Conservation (phyloP, 1,140 invertebrate genomes). For the Mamestra configurata region DNA sequence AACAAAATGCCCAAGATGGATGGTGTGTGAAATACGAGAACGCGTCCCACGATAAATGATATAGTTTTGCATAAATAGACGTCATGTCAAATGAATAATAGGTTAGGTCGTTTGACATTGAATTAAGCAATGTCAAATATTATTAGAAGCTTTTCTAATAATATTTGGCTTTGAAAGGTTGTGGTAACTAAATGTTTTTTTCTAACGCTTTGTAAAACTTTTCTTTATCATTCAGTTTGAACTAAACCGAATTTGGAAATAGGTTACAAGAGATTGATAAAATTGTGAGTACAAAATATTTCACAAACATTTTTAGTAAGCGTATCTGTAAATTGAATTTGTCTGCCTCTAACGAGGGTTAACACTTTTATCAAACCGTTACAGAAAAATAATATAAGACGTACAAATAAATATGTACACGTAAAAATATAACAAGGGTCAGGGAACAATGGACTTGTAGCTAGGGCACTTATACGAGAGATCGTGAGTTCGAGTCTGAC, state of each 20-base stretch:
- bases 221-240: no score
- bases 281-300: no score
- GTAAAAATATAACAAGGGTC: neutral
- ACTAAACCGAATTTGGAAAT: no score
- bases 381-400: constrained; percentile 4
- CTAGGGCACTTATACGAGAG: no score
- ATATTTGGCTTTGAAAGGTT: no score
- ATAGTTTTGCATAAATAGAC: constrained; percentile 4
- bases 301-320: no score
- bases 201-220: no score
- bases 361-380: neutral
- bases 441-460: neutral
- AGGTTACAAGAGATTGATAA: no score
- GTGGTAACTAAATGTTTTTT: no score
- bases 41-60: neutral
- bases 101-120: neutral
- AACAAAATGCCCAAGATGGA: neutral
- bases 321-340: constrained; percentile 23
- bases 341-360: neutral
- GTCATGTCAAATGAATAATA: neutral
- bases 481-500: neutral
- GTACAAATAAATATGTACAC: neutral
- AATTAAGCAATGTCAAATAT: neutral
- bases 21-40: neutral
- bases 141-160: neutral